Evolutionary conservation across 2,888 invertebrate species (phyloP).

Genomic region (Drosophila picticornis): DNA sequence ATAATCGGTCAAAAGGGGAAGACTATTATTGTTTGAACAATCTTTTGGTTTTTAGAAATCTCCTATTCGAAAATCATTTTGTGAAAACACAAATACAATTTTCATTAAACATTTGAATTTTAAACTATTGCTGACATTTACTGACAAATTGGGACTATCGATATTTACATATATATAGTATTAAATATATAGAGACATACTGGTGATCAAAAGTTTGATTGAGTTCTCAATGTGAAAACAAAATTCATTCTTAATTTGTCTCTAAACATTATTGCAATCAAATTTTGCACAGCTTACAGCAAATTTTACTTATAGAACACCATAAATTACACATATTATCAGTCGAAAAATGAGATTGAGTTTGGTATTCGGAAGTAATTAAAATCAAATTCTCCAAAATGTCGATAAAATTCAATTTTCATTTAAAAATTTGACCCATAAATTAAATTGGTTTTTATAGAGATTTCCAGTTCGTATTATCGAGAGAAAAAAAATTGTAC

Average conservation of each 20-base stretch:
- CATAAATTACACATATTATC: neutral
- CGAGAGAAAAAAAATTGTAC: neutral
- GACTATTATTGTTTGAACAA: conserved; percentile 2
- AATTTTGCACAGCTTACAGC: neutral
- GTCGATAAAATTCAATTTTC: neutral
- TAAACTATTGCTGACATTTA: neutral
- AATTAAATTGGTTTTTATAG: neutral
- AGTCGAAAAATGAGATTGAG: neutral
- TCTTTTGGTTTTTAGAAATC: neutral
- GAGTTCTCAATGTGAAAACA: neutral
- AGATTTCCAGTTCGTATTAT: neutral
- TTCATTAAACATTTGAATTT: neutral
- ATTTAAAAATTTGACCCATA: neutral
- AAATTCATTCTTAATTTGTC: neutral
- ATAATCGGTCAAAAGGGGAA: neutral
- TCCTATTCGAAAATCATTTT: neutral
- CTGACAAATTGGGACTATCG: neutral
- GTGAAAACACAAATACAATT: neutral
- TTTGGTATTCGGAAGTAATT: neutral
- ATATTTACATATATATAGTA: neutral
- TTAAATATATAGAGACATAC: neutral
- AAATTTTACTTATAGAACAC: neutral
- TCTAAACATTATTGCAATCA: neutral
- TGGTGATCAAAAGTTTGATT: neutral
- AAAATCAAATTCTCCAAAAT: neutral